These are phyloP conservation scores for Papilio machaon DNA, from an alignment of 1,140 invertebrate species.

Conservation along the genomic window DNA sequence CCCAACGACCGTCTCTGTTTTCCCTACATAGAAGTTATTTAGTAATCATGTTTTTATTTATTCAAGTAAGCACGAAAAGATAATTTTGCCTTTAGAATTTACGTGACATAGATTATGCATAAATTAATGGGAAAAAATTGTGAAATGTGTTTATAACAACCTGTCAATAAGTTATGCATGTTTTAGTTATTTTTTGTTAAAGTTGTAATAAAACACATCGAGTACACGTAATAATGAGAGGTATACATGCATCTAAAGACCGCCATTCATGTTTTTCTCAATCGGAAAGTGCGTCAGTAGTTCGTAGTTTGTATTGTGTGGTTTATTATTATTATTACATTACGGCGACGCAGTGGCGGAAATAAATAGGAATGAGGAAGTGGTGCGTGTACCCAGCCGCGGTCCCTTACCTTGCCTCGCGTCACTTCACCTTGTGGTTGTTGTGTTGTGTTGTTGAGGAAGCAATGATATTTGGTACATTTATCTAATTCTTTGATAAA, in stretches of 20 bases:
- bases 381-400: not conserved
- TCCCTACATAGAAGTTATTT: not conserved
- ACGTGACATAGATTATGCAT: too few relatives aligned
- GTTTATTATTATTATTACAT: not conserved
- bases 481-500: constrained; percentile 3
- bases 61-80: not conserved
- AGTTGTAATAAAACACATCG: too few relatives aligned
- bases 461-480: not conserved
- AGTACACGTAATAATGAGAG: too few relatives aligned
- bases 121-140: too few relatives aligned
- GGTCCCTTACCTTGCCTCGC: not conserved
- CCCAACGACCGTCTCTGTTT: not conserved
- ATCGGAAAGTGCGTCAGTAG: not conserved
- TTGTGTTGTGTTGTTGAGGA: constrained; percentile 3
- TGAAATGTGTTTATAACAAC: too few relatives aligned
- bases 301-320: not conserved
- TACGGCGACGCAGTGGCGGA: not conserved
- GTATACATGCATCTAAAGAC: not conserved
- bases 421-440: not conserved
- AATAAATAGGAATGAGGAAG: constrained; percentile 3
- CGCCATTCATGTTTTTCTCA: not conserved
- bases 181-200: too few relatives aligned
- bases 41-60: not conserved
- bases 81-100: too few relatives aligned
- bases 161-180: too few relatives aligned